Conservation (phyloP, 2,888 invertebrate genomes). For the Listrodromus nycthemerus region DNA sequence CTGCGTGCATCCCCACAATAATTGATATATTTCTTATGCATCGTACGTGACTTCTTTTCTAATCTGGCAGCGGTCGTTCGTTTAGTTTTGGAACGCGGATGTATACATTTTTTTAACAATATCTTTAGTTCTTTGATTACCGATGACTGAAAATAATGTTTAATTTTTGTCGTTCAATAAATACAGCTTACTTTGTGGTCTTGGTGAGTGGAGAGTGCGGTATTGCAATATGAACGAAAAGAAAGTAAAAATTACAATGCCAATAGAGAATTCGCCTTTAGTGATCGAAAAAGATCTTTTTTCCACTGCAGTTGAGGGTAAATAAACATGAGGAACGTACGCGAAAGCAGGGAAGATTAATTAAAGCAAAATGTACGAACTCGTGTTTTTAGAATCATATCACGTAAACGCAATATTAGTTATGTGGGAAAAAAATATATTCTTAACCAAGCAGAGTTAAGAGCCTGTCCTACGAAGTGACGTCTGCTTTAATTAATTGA, state of each 20-base stretch:
- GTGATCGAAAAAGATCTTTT: conserved; percentile 43
- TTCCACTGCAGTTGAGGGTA: conserved; percentile 53
- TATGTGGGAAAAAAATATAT: not conserved
- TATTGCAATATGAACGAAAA: conserved; percentile 27
- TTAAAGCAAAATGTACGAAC: conserved; percentile 32
- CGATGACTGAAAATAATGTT: conserved; percentile 13
- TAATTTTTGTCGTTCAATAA: conserved; percentile 15
- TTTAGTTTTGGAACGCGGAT: conserved; percentile 23
- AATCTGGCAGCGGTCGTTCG: conserved; percentile 66
- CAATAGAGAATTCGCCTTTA: not conserved
- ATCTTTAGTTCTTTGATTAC: not conserved
- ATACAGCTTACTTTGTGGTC: conserved; percentile 42
- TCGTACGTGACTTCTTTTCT: conserved; percentile 60
- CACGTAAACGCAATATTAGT: not conserved
- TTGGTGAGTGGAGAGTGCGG: conserved; percentile 62
- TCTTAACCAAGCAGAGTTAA: not conserved
- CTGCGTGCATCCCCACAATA: conserved; percentile 65
- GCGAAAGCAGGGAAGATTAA: conserved; percentile 51
- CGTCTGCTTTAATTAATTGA: conserved; percentile 51
- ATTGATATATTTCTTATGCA: conserved; percentile 56
- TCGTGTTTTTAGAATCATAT: not conserved
- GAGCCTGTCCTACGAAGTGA: conserved; percentile 17
- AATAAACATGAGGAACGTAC: conserved; percentile 28
- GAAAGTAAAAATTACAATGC: conserved; percentile 12
- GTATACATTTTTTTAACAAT: not conserved